Evolutionary conservation across 2,113 vertebrate genomes (phyloP), one percentile per base, ranked within the genome.

Genomic region (Pangasianodon hypophthalmus): DNA sequence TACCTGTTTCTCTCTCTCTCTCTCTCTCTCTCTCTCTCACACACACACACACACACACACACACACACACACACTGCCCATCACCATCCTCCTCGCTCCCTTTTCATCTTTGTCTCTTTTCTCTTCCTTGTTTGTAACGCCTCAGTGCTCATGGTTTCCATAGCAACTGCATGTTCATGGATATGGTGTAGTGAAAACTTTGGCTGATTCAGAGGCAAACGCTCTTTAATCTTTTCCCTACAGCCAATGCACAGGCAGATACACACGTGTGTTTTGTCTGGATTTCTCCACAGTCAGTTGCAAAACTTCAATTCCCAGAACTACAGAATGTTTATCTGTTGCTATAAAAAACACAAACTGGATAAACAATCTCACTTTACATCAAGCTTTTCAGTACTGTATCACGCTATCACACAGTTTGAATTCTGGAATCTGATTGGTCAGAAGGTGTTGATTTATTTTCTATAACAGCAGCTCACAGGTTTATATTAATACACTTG

Each of bases 101-200:
- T 50, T 56, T 46, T 88, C 85, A 19, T 85, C 75, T 87, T 89
- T 21, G 44, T 90, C 84, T 90, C 56, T 64, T 88, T 77, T 56
- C 82, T 29, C 83, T 84, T 88, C 56, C 81, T 81, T 50, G 41
- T 79, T 92, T 24, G 52, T 26, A 83, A 91, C 71, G 89, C 88
- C 60, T 90, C 83, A 90, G 37, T 88, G 84, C 88, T 87, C 56
- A 90, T 24, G 84, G 90, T 92, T 1, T 69, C 89, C 89, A 91
- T 93, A 82, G 88, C 71, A 93, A 93, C 92, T 88, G 86, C 84
- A 88, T 87, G 89, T 90, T 91, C 91, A 85, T 88, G 64, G 82
- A 84, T 80, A 82, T 89, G 64, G 71, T 21, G 67, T 24, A 79
- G 71, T 82, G 87, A 7, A 89, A 88, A 75, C 62, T 14, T 69